These are phyloP conservation scores for Philaenus spumarius DNA, from an alignment of 1,140 invertebrate genomes.

Conservation along the genomic window DNA sequence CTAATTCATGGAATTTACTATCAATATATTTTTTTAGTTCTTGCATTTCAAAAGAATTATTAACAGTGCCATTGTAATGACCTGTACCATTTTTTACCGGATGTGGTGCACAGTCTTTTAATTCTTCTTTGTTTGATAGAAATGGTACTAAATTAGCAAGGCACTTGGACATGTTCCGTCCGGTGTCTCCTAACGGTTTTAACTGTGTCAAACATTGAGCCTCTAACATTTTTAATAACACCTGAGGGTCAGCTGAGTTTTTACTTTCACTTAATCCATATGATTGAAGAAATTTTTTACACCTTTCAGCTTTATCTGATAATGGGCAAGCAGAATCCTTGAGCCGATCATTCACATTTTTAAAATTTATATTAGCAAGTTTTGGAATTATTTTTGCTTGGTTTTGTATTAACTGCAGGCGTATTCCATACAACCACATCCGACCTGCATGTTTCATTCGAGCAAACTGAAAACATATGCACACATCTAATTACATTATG, in stretches of 20 bases:
- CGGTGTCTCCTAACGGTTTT: background rate
- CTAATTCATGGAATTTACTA: background rate
- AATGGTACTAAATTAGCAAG: conserved; percentile 1
- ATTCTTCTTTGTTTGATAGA: background rate
- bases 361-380: conserved; percentile 8
- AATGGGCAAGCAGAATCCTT: conserved; percentile 8
- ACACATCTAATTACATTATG: background rate
- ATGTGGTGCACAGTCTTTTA: background rate
- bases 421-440: conserved; percentile 16
- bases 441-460: conserved; percentile 2
- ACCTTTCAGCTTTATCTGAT: conserved; percentile 17
- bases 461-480: conserved; percentile 8
- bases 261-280: background rate
- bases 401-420: background rate
- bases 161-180: conserved; percentile 13
- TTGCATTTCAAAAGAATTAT: background rate
- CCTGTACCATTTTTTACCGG: background rate
- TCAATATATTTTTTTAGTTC: conserved; percentile 9
- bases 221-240: conserved; percentile 16
- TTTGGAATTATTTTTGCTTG: background rate
- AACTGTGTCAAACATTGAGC: background rate
- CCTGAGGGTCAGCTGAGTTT: background rate
- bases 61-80: background rate
- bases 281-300: conserved; percentile 14
- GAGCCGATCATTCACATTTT: conserved; percentile 8